Conservation (phyloP, 2,797 vertebrate species). For the Clarias laeviceps region DNA sequence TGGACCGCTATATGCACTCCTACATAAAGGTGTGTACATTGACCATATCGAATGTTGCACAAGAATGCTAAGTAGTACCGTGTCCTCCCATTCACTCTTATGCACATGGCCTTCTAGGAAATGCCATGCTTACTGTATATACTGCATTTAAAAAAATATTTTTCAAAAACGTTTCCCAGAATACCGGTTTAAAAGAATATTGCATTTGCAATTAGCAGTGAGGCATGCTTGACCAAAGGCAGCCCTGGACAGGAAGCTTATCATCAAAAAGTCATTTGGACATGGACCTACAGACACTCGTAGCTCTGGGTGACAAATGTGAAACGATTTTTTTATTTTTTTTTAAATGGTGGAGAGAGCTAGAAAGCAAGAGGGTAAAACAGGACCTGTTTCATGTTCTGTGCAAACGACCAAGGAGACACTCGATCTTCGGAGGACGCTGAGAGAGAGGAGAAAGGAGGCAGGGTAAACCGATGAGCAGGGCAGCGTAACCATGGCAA, state of each 20-base stretch:
- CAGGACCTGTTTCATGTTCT: conserved; percentile 60
- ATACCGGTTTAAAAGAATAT: not conserved
- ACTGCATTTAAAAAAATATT: not conserved
- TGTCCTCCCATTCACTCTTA: not conserved
- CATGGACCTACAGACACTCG: not conserved
- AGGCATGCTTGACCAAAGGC: not conserved
- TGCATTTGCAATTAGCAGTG: not conserved
- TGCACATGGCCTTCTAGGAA: not conserved
- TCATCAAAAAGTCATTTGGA: not conserved
- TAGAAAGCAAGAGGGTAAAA: conserved; percentile 49
- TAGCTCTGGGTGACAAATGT: not conserved
- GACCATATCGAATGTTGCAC: not conserved
- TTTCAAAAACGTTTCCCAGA: not conserved
- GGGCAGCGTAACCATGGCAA: conserved; percentile 67
- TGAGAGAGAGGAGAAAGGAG: conserved; percentile 19
- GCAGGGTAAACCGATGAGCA: conserved; percentile 21
- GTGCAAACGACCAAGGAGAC: conserved; percentile 54
- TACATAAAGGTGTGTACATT: conserved; percentile 83
- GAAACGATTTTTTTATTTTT: not conserved
- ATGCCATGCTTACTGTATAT: not conserved
- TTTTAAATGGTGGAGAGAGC: not conserved
- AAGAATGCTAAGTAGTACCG: not conserved
- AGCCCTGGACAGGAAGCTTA: not conserved
- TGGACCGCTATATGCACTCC: conserved; percentile 88
- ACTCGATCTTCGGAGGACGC: conserved; percentile 43